Base-by-base conservation (phyloP, 1,140 invertebrate genomes). In the Drosophila willistoni region DNA sequence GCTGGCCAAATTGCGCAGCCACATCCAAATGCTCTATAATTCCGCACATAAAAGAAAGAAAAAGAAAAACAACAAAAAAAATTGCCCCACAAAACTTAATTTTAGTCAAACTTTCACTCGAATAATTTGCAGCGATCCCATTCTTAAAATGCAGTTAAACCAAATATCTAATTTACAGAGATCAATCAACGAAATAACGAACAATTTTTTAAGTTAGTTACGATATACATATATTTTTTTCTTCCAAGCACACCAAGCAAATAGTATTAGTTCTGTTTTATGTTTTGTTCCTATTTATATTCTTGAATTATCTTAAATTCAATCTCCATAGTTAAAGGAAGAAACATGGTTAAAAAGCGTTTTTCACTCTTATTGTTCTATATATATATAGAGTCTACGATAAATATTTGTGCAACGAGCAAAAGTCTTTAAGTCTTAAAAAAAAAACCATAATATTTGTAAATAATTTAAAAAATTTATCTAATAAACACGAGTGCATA, bases 1-100 rank as follows among this genome's bases (percentile, higher is more conserved):
- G 96, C 97, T 1, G 97, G 97, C 2, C 95, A 97, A 78, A 65
- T 86, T 10, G 66, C 55, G 54, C 22, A 62, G 73, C 65, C 68
- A 17, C 90, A 91, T 87, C 87, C 90, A 47, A 91, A 91, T 77
- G 81, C 77, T 56, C 59, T 91, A 47, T 91, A 90, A 84, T 73
- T 79, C 81, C 77, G 79, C 39, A 64, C 22, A 34, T 36, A 42
- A 39, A 63, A 17, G 3, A 29, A 29, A 6, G 5, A 29, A 6
- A 10, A 13, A 36, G 29, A 64, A 57, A 75, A 62, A 76, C 14
- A 17, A 36, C 17, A 70, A 57, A 71, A 62, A 76, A 73, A 57
- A 69, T 66, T 62, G 77, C 74, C 65, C 64, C 64, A n/a, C 9
- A 39, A 39, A 39, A 10, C 9, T 71, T 64, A 19, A 75, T 81